phyloP scores from a whole-genome alignment of 1,140 invertebrate genomes.

The Brachionus asplanchnoidis region DNA sequence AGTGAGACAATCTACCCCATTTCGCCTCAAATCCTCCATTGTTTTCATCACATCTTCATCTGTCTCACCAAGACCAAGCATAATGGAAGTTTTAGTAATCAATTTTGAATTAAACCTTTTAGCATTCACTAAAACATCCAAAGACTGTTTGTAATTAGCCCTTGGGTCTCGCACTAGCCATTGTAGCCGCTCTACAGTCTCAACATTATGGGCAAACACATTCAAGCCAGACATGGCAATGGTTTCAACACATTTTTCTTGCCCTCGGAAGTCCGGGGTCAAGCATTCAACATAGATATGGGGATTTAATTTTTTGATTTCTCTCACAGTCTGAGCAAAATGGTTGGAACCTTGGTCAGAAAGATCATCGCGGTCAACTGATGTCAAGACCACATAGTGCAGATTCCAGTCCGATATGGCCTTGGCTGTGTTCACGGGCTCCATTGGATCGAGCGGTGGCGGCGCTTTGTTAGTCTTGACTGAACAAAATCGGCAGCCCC shows the following conservation, averaged over 20 bases:
- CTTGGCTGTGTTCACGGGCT: slow-evolving; percentile 84
- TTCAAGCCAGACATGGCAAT: slow-evolving; percentile 79
- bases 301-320: slow-evolving; percentile 65
- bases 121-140: slow-evolving; percentile 73
- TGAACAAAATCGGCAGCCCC: slow-evolving; percentile 88
- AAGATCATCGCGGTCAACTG: slow-evolving; percentile 93
- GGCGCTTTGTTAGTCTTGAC: slow-evolving; percentile 92
- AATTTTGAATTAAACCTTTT: slow-evolving; percentile 70
- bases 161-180: slow-evolving; percentile 80
- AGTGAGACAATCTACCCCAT: slow-evolving; percentile 87
- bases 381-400: slow-evolving; percentile 94
- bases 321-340: slow-evolving; percentile 78
- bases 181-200: slow-evolving; percentile 75
- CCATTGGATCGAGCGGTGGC: slow-evolving; percentile 78
- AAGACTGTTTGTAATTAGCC: slow-evolving; percentile 73
- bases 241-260: slow-evolving; percentile 68
- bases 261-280: slow-evolving; percentile 88
- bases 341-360: slow-evolving; percentile 82
- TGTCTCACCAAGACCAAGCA: slow-evolving; percentile 93
- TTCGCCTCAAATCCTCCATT: slow-evolving; percentile 69
- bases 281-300: slow-evolving; percentile 90
- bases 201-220: slow-evolving; percentile 94
- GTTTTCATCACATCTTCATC: slow-evolving; percentile 82
- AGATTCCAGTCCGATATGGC: slow-evolving; percentile 84
- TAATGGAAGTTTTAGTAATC: slow-evolving; percentile 95